Base-by-base conservation (phyloP, 2,113 vertebrate species). In the Pedionomus torquatus region DNA sequence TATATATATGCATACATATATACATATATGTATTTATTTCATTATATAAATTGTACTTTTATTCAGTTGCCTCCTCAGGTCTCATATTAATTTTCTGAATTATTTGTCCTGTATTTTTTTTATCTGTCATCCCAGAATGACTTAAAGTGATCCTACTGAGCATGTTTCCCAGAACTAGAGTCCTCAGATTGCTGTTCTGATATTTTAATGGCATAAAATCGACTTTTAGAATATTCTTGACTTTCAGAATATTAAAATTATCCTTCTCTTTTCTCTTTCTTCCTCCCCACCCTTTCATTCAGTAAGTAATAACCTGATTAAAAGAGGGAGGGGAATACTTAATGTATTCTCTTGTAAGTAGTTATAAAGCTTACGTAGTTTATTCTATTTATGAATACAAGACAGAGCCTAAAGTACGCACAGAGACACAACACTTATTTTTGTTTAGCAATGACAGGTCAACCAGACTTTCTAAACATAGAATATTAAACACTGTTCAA, bases 331-430 rank as follows among this genome's bases (percentile, higher is more conserved):
- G 17, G 14, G 6, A 43, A 15, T 12, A 18, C 51, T 85, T 83
- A 4, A 31, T n/a, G 3, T 66, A n/a, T 88, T 94, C 48, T 28
- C 39, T 61, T 87, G 33, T 87, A 72, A 79, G 17, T 49, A 49
- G n/a, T 81, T 91, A 82, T 76, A 60, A 87, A 95, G 24, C 57
- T 93, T 49, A 66, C 65, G 46, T 55, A 90, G 46, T 93, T 97
- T 85, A 58, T 92, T 95, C 49, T 41, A 57, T 89, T 96, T 94
- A 90, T 94, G 79, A 89, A 79, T 84, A 89, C 39, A 58, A 78
- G 87, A 57, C 66, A 91, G 65, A 90, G n/a, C 41, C 64, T 81
- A 19, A 88, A 90, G 66, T 43, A 70, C 82, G n/a, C n/a, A 66
- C 54, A 92, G 54, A 93, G 68, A 48, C 49, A 46, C 55, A 93